phyloP scores from a whole-genome alignment of 92 coral and sea anemone species.

The Phenganax stokvisi region DNA sequence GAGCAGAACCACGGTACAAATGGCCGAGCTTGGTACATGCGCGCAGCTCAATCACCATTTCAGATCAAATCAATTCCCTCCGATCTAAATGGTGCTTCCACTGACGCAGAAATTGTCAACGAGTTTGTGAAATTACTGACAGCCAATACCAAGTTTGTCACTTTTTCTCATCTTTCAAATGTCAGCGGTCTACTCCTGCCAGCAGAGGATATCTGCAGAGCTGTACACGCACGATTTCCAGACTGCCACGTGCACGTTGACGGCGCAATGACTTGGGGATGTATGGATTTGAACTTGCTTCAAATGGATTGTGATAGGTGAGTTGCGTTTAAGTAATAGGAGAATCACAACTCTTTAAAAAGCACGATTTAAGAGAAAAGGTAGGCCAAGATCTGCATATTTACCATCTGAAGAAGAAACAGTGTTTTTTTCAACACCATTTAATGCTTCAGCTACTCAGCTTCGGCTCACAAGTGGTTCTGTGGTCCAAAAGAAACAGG shows the following conservation, averaged over 20 bases:
- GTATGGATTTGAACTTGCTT: constrained; percentile 42
- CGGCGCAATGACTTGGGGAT: constrained; percentile 67
- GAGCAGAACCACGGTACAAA: constrained; percentile 57
- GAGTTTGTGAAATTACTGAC: constrained; percentile 42
- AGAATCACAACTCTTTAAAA: background rate
- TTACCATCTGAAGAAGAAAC: background rate
- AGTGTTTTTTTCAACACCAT: background rate
- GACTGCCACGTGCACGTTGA: constrained; percentile 59
- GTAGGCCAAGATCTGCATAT: background rate
- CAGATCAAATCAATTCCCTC: constrained; percentile 36
- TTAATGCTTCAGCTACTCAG: constrained; percentile 33
- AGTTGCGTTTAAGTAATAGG: background rate
- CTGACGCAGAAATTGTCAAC: constrained; percentile 36
- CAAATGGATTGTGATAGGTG: constrained; percentile 57
- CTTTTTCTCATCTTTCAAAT: constrained; percentile 54
- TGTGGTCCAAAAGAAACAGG: constrained; percentile 70
- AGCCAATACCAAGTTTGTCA: constrained; percentile 46
- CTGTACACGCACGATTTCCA: constrained; percentile 43
- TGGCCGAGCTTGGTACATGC: constrained; percentile 50
- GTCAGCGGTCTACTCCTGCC: constrained; percentile 59
- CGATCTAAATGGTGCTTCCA: constrained; percentile 33
- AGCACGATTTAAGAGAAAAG: background rate
- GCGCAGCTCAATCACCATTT: constrained; percentile 46
- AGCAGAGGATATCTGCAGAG: constrained; percentile 41
- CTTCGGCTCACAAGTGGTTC: constrained; percentile 63